These are phyloP conservation scores for Pseudococcus viburni DNA, from an alignment of 2,888 invertebrate genomes.

Conservation along the genomic window DNA sequence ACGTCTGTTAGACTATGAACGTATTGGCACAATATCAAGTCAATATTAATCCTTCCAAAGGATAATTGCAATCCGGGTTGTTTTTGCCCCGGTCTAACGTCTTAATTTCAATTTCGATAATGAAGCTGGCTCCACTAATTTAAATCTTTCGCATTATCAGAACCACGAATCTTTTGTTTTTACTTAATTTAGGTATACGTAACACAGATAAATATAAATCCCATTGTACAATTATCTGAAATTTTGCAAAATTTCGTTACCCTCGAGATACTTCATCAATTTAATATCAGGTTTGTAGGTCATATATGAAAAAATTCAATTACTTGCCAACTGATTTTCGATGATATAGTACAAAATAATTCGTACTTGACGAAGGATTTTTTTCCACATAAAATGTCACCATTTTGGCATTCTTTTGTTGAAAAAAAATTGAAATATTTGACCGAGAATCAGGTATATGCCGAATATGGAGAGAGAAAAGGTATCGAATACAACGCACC, in stretches of 20 bases:
- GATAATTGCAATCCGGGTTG: constrained; percentile 12
- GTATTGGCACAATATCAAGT: constrained; percentile 27
- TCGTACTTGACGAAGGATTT: background rate
- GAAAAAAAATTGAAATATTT: background rate
- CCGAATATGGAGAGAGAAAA: background rate
- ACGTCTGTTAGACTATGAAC: background rate
- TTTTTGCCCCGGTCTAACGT: background rate
- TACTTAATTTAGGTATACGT: background rate
- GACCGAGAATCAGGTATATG: background rate
- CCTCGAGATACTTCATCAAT: background rate
- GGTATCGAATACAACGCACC: background rate
- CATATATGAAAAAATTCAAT: background rate
- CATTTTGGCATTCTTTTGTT: background rate
- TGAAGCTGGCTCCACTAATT: background rate
- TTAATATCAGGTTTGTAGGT: background rate
- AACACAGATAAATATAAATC: background rate
- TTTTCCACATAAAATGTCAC: background rate
- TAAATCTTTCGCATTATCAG: background rate
- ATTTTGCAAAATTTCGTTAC: background rate
- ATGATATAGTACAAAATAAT: background rate
- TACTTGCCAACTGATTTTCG: background rate
- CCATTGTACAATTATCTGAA: background rate
- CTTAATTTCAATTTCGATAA: constrained; percentile 21
- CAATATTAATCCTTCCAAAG: background rate
- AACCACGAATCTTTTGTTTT: constrained; percentile 1